These are phyloP conservation scores for Peromyscus eremicus DNA, from an alignment of 2,797 vertebrate species.

Conservation along the genomic window DNA sequence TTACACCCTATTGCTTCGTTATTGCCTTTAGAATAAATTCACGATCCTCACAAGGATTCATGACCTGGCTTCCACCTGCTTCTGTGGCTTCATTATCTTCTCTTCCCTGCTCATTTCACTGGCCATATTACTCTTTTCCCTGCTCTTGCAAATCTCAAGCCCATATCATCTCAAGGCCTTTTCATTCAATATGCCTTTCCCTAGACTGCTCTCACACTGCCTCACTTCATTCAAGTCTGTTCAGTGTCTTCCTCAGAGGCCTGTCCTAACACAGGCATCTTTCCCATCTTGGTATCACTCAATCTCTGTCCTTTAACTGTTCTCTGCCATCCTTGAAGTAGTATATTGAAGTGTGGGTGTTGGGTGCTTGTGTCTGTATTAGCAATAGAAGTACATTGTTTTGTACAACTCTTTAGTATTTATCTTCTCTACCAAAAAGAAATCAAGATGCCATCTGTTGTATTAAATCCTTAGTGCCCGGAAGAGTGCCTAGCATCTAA, in stretches of 20 bases:
- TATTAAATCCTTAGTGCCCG: not conserved
- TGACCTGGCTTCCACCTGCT: not conserved
- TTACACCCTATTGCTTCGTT: not conserved
- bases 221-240: not conserved
- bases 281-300: not conserved
- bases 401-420: not conserved
- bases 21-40: not conserved
- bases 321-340: not conserved
- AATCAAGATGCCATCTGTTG: not conserved
- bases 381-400: not conserved
- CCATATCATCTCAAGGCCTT: not conserved
- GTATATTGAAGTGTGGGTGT: not conserved
- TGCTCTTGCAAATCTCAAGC: not conserved
- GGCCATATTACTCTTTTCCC: not conserved
- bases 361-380: not conserved
- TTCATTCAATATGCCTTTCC: not conserved
- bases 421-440: slow-evolving; percentile 15
- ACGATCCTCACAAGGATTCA: not conserved
- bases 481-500: not conserved
- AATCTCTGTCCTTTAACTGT: not conserved
- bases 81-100: not conserved
- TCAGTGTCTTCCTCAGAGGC: not conserved
- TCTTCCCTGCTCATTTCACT: not conserved
- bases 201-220: not conserved
- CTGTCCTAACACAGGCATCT: not conserved